Conservation (phyloP, 2,888 invertebrate species). For the Himalopsyche tibetana region DNA sequence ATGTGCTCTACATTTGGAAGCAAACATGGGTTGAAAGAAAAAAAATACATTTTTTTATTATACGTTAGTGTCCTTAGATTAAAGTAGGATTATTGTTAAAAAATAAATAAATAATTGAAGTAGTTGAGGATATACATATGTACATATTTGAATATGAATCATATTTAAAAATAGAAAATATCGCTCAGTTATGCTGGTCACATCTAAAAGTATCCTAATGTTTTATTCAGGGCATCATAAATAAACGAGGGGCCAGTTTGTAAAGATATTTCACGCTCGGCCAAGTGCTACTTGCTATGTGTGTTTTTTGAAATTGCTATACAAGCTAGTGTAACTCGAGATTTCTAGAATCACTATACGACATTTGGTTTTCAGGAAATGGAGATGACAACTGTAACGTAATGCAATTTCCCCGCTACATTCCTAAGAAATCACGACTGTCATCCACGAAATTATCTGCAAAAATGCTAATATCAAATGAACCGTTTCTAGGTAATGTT, state of each 20-base stretch:
- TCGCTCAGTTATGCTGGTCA: background rate
- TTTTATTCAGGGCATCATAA: conserved; percentile 40
- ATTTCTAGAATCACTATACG: background rate
- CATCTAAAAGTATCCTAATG: background rate
- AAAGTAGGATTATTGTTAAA: too few species aligned
- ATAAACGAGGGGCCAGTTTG: conserved; percentile 42
- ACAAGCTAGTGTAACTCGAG: conserved; percentile 14
- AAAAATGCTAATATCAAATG: background rate
- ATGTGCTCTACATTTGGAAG: too few species aligned
- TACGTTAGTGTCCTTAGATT: too few species aligned
- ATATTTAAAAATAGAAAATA: background rate
- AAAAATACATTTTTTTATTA: too few species aligned
- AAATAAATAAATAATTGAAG: too few species aligned
- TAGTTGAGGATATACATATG: too few species aligned
- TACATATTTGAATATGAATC: too few species aligned
- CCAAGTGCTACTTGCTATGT: conserved; percentile 33
- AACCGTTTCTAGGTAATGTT: too few species aligned
- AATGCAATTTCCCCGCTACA: conserved; percentile 3
- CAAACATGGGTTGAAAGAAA: too few species aligned
- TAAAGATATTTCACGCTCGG: conserved; percentile 43
- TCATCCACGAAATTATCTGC: background rate
- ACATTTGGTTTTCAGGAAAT: conserved; percentile 2
- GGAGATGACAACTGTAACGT: background rate
- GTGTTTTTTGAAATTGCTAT: conserved; percentile 17
- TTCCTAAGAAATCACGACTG: background rate